A percentile compares a stretch with the other conserved stretches of the same genome.
Evolutionary conservation across 1,140 invertebrate species (phyloP).

Genomic region (Aporrectodea caliginosa): DNA sequence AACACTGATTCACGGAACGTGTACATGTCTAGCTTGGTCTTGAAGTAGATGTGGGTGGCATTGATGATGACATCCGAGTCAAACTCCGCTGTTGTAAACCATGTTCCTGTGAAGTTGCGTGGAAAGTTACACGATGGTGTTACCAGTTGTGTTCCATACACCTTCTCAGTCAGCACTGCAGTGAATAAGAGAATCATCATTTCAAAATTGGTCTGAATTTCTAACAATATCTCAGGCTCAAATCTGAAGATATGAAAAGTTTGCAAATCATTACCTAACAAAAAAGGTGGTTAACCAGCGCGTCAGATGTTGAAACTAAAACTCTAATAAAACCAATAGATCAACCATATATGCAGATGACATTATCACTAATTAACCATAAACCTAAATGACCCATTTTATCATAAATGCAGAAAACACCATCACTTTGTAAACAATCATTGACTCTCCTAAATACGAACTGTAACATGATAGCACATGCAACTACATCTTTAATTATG

Average conservation of each 20-base stretch:
- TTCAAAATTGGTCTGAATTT: conserved; percentile 34
- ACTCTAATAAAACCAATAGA: too few species aligned
- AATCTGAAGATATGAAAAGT: background rate
- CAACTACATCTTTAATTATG: too few species aligned
- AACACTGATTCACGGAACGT: conserved; percentile 81
- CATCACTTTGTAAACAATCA: background rate
- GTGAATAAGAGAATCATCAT: conserved; percentile 32
- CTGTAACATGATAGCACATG: too few species aligned
- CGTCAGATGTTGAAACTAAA: too few species aligned
- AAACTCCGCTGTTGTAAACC: conserved; percentile 95
- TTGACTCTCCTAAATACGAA: too few species aligned
- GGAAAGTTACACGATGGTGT: conserved; percentile 85
- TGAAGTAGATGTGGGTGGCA: conserved; percentile 89
- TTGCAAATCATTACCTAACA: too few species aligned
- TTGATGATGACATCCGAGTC: conserved; percentile 89
- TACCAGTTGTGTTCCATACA: conserved; percentile 65
- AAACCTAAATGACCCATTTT: background rate
- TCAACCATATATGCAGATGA: too few species aligned
- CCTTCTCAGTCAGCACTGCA: conserved; percentile 47
- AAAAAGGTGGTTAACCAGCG: too few species aligned
- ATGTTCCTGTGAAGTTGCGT: conserved; percentile 86
- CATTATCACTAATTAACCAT: too few species aligned
- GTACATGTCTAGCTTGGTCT: conserved; percentile 75
- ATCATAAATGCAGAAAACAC: background rate
- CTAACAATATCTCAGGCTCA: conserved; percentile 24